phyloP scores from a whole-genome alignment of 2,888 invertebrate genomes.

The Apodemia zela region DNA sequence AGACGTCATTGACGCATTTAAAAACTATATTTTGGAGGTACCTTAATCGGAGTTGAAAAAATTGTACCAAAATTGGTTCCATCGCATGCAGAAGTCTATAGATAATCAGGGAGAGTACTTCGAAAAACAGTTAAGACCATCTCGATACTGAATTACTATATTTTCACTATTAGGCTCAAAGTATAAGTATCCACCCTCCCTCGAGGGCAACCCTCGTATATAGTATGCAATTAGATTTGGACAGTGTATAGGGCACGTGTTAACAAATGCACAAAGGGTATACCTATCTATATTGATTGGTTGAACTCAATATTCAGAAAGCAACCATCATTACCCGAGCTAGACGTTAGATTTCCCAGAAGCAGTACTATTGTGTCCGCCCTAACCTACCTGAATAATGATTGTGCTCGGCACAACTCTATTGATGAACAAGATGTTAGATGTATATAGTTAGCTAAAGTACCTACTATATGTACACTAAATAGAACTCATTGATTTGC shows the following conservation, averaged over 20 bases:
- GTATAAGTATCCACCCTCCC: no score
- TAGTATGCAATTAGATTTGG: neutral
- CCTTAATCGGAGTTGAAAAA: no score
- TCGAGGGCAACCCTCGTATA: no score
- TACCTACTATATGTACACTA: neutral
- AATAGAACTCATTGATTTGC: neutral
- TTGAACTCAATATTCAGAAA: conserved; percentile 64
- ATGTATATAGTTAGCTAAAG: neutral
- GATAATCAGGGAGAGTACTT: no score
- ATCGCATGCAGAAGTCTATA: no score
- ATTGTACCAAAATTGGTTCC: no score
- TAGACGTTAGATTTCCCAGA: conserved; percentile 69
- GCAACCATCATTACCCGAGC: conserved; percentile 67
- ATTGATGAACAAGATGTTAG: conserved; percentile 36
- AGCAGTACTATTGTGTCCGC: conserved; percentile 54
- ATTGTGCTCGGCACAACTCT: conserved; percentile 53
- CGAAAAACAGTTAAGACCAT: no score
- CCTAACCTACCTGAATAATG: conserved; percentile 63
- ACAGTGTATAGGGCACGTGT: neutral
- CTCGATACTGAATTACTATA: no score
- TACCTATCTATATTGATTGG: neutral
- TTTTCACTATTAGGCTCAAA: no score
- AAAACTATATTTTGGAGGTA: no score
- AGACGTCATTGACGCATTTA: no score
- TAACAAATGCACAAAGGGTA: neutral